Conservation (phyloP, 2,113 vertebrate species). For the Ceuthmochares aereus region DNA sequence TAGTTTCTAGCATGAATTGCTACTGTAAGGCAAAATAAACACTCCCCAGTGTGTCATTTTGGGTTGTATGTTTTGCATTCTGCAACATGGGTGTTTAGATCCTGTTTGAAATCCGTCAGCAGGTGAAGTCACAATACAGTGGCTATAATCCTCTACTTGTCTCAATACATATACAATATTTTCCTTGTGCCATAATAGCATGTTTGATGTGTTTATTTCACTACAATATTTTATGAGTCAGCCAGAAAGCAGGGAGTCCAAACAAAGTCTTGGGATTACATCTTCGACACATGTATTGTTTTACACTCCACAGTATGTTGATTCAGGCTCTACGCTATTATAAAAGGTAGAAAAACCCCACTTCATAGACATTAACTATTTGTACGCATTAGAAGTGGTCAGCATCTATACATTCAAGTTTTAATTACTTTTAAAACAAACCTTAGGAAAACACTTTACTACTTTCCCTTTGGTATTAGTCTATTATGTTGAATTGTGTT, state of each 20-base stretch:
- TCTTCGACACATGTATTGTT: not conserved
- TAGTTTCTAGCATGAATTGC: not conserved
- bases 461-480: not conserved
- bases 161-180: not conserved
- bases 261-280: not conserved
- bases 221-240: not conserved
- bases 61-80: not conserved
- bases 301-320: not conserved
- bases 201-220: not conserved
- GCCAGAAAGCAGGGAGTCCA: not conserved
- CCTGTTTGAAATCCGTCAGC: not conserved
- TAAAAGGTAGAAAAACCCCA: not conserved
- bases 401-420: not conserved
- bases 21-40: not conserved
- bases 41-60: not conserved
- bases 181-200: not conserved
- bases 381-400: not conserved
- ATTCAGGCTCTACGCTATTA: not conserved
- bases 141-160: not conserved
- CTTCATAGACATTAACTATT: not conserved
- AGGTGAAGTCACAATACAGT: not conserved
- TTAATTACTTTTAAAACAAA: not conserved
- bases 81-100: not conserved
- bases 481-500: not conserved
- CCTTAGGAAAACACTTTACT: not conserved